Conservation (phyloP, 2,888 invertebrate genomes). For the Gastrophysa polygoni region DNA sequence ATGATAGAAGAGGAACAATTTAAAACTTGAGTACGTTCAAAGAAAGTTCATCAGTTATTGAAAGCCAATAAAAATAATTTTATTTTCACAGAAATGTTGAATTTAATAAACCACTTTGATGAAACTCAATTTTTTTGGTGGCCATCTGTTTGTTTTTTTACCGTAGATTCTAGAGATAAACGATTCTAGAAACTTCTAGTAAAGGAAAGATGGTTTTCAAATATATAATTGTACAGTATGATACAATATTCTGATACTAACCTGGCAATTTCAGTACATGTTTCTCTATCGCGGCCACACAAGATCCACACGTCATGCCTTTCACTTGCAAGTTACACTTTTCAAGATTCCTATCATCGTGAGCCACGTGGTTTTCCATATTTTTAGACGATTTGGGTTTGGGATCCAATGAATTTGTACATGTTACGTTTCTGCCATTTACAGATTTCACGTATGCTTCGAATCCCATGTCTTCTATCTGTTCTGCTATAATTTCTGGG, state of each 20-base stretch:
- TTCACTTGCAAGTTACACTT: constrained; percentile 76
- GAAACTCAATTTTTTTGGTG: too few species aligned
- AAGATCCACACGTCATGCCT: constrained; percentile 96
- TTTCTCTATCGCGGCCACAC: constrained; percentile 95
- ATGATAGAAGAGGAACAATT: too few species aligned
- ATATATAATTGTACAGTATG: not conserved
- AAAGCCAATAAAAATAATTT: too few species aligned
- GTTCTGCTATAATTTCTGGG: constrained; percentile 67
- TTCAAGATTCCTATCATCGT: constrained; percentile 44
- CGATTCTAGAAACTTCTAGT: too few species aligned
- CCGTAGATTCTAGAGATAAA: too few species aligned
- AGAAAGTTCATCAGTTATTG: too few species aligned
- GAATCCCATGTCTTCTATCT: constrained; percentile 83
- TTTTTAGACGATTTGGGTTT: constrained; percentile 19
- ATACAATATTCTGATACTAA: constrained; percentile 46
- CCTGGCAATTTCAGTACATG: constrained; percentile 82
- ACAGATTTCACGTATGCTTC: constrained; percentile 65
- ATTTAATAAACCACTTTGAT: too few species aligned
- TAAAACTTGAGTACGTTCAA: too few species aligned
- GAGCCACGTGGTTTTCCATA: not conserved
- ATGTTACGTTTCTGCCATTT: constrained; percentile 48
- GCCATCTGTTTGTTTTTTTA: too few species aligned
- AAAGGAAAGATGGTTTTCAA: too few species aligned
- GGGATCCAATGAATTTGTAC: constrained; percentile 17
- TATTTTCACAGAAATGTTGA: too few species aligned